Evolutionary conservation across 2,888 invertebrate species (phyloP), one percentile per base, ranked within the genome.

Genomic region (Spilosoma lubricipeda): DNA sequence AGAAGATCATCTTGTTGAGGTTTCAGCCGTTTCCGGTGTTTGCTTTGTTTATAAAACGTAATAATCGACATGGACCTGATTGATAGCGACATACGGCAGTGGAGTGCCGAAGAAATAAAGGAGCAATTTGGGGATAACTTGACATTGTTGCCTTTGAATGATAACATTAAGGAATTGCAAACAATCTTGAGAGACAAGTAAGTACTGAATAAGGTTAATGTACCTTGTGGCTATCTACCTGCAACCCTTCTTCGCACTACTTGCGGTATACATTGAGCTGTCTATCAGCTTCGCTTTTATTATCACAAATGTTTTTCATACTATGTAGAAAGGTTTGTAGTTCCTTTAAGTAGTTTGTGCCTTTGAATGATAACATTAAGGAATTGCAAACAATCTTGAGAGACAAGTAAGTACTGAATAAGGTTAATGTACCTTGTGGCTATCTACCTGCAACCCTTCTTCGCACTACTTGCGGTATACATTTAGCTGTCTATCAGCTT

Each of bases 161-260:
- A 98, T 90, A 98, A 98, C 93, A 97, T 98, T 67, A 97, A 97
- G 86, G 98, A 98, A 90, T 92, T 98, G 72, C 98, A 98, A 90
- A 98, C 98, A 13, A 98, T 98, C 86, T 96, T 98, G 70, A 96
- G 98, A 48, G 98, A 98, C 94, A 98, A 97, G 98, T 98, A 95
- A 56, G 52, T 56, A n/a, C 9, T 52, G 11, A 96, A 96, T 93
- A 81, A 92, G 91, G 92, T 92, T 94, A 92, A 77, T 64, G 70
- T 66, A 27, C 73, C 74, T 80, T 82, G 75, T 79, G 71, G 64
- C 69, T 59, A 33, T 45, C 27, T 65, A 66, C 27, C 13, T 63
- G 48, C 64, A 45, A 71, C 36, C 48, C 71, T 77, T 48, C 30
- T 20, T 48, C 4, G 18, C 8, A 45, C 15, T 27, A 63, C 63